Conservation (phyloP, 2,888 invertebrate species). For the Amiota minor region DNA sequence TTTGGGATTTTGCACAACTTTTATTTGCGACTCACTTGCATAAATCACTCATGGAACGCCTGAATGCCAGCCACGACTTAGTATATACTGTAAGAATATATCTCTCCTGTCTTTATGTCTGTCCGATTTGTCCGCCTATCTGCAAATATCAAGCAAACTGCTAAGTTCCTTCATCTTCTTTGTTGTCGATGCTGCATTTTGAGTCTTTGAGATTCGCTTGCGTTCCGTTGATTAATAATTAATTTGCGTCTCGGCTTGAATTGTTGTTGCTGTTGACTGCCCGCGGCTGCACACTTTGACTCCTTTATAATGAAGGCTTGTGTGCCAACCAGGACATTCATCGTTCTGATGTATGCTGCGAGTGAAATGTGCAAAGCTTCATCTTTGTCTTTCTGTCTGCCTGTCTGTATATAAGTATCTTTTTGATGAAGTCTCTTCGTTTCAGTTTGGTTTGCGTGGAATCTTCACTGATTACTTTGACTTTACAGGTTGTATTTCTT, state of each 20-base stretch:
- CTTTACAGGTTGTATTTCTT: slow-evolving; percentile 51
- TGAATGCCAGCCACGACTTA: no score
- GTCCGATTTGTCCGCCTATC: slow-evolving; percentile 28
- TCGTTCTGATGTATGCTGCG: slow-evolving; percentile 60
- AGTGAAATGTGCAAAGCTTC: slow-evolving; percentile 32
- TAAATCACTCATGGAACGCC: slow-evolving; percentile 57
- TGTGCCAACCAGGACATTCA: slow-evolving; percentile 59
- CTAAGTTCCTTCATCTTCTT: slow-evolving; percentile 24
- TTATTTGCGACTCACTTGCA: slow-evolving; percentile 51
- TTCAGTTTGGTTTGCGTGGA: slow-evolving; percentile 23
- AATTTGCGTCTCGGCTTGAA: slow-evolving; percentile 65
- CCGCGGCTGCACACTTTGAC: slow-evolving; percentile 57
- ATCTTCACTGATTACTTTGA: slow-evolving; percentile 55
- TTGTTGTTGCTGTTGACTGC: slow-evolving; percentile 48
- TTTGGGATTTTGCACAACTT: not conserved
- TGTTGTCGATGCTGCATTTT: not conserved
- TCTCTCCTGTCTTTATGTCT: slow-evolving; percentile 11
- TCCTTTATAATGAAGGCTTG: slow-evolving; percentile 68
- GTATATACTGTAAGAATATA: no score
- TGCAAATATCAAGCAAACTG: slow-evolving; percentile 13
- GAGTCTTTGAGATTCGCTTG: slow-evolving; percentile 40
- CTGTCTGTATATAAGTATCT: slow-evolving; percentile 17
- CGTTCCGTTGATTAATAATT: slow-evolving; percentile 73
- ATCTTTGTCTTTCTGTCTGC: not conserved
- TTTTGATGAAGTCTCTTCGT: slow-evolving; percentile 21